A percentile compares a stretch with the other conserved stretches of the same genome.
Evolutionary conservation across 2,113 vertebrate species (phyloP).

Genomic region (Nibea albiflora): DNA sequence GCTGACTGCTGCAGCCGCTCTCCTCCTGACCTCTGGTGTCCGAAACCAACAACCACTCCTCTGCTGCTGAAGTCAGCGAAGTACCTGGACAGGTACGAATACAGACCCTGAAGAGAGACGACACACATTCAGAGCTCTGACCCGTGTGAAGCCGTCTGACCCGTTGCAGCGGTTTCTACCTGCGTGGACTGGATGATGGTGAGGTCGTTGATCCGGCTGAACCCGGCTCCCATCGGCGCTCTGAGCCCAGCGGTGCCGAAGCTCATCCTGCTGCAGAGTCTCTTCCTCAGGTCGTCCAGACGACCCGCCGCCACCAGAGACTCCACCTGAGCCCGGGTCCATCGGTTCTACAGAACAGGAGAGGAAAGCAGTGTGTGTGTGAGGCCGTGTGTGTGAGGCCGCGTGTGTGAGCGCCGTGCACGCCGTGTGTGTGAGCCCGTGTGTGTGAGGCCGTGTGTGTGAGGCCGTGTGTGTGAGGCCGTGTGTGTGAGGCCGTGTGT

Average conservation of each 20-base stretch:
- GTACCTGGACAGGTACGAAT: constrained; percentile 88
- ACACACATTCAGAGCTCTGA: too few species aligned
- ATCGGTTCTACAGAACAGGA: constrained; percentile 84
- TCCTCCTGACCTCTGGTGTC: constrained; percentile 92
- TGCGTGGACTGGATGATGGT: constrained; percentile 96
- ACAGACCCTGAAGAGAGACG: constrained; percentile 87
- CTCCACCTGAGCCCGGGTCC: constrained; percentile 90
- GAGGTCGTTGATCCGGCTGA: constrained; percentile 95
- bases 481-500: background rate
- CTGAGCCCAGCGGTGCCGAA: constrained; percentile 95
- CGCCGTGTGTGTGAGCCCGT: background rate
- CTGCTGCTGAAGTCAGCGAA: constrained; percentile 89
- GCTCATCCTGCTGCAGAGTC: constrained; percentile 89
- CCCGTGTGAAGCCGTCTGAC: too few species aligned
- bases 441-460: too few species aligned
- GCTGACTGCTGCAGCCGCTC: constrained; percentile 93
- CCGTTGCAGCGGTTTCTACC: constrained; percentile 73
- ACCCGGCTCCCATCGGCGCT: constrained; percentile 94
- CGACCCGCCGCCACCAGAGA: constrained; percentile 82
- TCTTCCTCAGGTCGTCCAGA: constrained; percentile 85
- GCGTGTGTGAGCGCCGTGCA: background rate
- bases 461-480: background rate
- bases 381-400: background rate
- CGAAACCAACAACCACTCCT: constrained; percentile 94
- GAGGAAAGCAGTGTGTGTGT: background rate